phyloP scores from a whole-genome alignment of 2,888 invertebrate genomes.

The Aradus depressus region DNA sequence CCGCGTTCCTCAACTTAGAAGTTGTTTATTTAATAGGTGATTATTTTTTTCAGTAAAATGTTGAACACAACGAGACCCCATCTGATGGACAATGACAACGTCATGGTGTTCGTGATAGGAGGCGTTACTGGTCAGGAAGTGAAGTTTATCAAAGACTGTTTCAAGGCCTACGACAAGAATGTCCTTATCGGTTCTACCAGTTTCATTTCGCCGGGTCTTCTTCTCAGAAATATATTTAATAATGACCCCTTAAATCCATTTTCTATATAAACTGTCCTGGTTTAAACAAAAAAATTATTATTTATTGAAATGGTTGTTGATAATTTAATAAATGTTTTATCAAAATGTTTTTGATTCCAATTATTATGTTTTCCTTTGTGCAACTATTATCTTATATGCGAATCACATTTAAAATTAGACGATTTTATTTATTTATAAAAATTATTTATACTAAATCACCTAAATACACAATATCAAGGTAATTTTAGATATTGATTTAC shows the following conservation, averaged over 20 bases:
- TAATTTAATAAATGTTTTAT: no score
- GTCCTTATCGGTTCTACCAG: slow-evolving; percentile 31
- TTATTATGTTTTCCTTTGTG: no score
- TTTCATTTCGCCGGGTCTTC: slow-evolving; percentile 28
- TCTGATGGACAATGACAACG: slow-evolving; percentile 46
- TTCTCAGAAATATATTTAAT: slow-evolving; percentile 24
- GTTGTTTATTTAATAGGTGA: neutral
- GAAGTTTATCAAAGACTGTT: slow-evolving; percentile 36
- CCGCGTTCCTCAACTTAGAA: no score
- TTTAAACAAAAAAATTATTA: no score
- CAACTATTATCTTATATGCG: no score
- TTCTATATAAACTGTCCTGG: slow-evolving; percentile 12
- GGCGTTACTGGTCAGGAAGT: slow-evolving; percentile 55
- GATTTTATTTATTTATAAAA: no score
- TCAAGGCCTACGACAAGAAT: slow-evolving; percentile 28
- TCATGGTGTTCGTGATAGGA: slow-evolving; percentile 54
- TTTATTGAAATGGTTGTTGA: no score
- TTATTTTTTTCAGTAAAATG: slow-evolving; percentile 44
- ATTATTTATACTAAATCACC: no score
- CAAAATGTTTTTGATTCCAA: no score
- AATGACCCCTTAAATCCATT: slow-evolving; percentile 20
- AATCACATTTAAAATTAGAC: no score
- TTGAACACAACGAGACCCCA: slow-evolving; percentile 48
- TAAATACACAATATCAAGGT: no score
- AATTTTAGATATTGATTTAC: no score